phyloP scores from a whole-genome alignment of 1,140 invertebrate genomes.

The Zaprionus tsacasi region DNA sequence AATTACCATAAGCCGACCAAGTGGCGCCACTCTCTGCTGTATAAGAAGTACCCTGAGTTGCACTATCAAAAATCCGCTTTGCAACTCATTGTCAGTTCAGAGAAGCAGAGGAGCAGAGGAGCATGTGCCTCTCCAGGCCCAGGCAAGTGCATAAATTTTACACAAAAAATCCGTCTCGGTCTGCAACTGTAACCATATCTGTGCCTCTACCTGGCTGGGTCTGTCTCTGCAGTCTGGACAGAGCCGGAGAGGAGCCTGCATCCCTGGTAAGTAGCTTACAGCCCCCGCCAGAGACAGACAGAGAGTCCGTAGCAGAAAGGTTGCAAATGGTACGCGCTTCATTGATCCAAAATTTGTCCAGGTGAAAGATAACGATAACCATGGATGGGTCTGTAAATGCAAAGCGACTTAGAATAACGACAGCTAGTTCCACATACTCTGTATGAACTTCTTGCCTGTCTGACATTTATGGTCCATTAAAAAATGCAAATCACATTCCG shows the following conservation, averaged over 20 bases:
- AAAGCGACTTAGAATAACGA: not conserved
- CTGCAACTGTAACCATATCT: not conserved
- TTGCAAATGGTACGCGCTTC: slow-evolving; percentile 58
- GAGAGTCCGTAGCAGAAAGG: not conserved
- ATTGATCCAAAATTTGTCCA: slow-evolving; percentile 75
- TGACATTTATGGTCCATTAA: slow-evolving; percentile 67
- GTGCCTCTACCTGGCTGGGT: not conserved
- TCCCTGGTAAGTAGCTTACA: slow-evolving; percentile 67
- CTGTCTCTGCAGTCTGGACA: not conserved
- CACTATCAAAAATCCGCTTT: slow-evolving; percentile 70
- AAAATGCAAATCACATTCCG: slow-evolving; percentile 60
- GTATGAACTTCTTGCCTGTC: slow-evolving; percentile 36
- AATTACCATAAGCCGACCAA: slow-evolving; percentile 65
- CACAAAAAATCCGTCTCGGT: slow-evolving; percentile 8
- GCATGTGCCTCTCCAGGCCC: slow-evolving; percentile 41
- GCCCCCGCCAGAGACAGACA: not conserved
- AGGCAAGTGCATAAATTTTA: slow-evolving; percentile 72
- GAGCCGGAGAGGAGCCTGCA: too few relatives aligned
- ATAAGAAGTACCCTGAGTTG: slow-evolving; percentile 54
- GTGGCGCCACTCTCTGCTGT: slow-evolving; percentile 63
- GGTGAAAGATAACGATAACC: slow-evolving; percentile 56
- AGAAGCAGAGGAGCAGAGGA: not conserved
- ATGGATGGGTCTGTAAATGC: not conserved
- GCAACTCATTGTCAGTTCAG: slow-evolving; percentile 60
- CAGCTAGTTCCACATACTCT: not conserved